Percentiles rank a stretch among this genome's conserved stretches.
Conservation (phyloP, 1,140 invertebrate genomes). For the Zaprionus nigranus region DNA sequence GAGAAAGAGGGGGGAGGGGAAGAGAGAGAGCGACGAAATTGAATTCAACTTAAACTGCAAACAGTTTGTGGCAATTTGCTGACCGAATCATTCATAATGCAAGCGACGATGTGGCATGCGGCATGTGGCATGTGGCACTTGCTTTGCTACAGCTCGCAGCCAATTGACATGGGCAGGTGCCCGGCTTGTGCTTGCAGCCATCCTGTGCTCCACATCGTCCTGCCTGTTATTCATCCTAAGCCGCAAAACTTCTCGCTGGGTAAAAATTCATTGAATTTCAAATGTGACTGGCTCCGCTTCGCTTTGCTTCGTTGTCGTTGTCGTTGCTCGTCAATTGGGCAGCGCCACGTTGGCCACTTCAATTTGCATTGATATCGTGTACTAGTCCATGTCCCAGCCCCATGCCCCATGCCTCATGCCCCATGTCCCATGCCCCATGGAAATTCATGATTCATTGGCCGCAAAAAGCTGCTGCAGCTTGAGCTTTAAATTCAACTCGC, state of each 20-base stretch:
- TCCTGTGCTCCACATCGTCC: slow-evolving; percentile 15
- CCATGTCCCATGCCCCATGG: slow-evolving; percentile 10
- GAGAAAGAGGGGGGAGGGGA: neutral
- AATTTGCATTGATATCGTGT: slow-evolving; percentile 74
- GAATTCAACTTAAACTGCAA: slow-evolving; percentile 71
- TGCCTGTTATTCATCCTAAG: slow-evolving; percentile 67
- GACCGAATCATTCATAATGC: slow-evolving; percentile 78
- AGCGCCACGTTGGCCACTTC: slow-evolving; percentile 75
- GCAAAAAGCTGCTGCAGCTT: slow-evolving; percentile 30
- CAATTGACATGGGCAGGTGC: slow-evolving; percentile 69
- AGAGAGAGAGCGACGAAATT: slow-evolving; percentile 43
- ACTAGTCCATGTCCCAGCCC: neutral
- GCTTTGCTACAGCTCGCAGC: slow-evolving; percentile 47
- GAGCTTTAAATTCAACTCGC: slow-evolving; percentile 43
- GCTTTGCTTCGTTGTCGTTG: neutral
- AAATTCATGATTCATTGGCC: slow-evolving; percentile 75
- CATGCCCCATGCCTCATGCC: slow-evolving; percentile 12
- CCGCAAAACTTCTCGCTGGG: slow-evolving; percentile 58
- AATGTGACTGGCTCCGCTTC: slow-evolving; percentile 50
- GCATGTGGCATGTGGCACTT: slow-evolving; percentile 42
- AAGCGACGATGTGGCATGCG: slow-evolving; percentile 46
- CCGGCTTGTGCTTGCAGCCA: slow-evolving; percentile 28
- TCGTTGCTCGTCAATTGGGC: slow-evolving; percentile 61
- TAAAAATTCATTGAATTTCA: slow-evolving; percentile 83
- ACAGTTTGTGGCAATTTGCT: slow-evolving; percentile 63